Conservation (phyloP, 2,113 vertebrate genomes). For the Piprites chloris region DNA sequence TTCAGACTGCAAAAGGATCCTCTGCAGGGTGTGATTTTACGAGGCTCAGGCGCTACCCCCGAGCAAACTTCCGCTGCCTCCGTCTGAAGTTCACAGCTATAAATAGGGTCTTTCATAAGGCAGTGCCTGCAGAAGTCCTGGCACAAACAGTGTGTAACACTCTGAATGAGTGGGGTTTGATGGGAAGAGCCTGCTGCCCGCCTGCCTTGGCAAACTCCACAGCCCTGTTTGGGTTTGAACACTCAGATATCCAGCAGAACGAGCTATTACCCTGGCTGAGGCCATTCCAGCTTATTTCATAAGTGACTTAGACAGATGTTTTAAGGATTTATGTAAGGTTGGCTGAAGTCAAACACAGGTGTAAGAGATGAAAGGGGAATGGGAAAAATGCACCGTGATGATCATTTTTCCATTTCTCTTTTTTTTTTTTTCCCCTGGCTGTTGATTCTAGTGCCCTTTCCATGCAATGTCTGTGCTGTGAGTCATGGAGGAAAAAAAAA, state of each 20-base stretch:
- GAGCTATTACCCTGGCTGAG: conserved; percentile 68
- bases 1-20: not conserved
- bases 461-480: conserved; percentile 68
- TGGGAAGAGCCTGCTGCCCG: conserved; percentile 38
- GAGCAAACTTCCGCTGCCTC: not conserved
- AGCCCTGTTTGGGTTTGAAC: conserved; percentile 60
- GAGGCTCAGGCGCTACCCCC: not conserved
- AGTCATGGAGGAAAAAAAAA: conserved; percentile 25
- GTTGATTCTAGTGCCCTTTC: conserved; percentile 62
- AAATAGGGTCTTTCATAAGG: conserved; percentile 29
- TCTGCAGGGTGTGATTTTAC: not conserved
- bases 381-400: conserved; percentile 67
- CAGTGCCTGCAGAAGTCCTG: conserved; percentile 21
- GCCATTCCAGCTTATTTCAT: conserved; percentile 67
- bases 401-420: conserved; percentile 71
- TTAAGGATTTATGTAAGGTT: conserved; percentile 75
- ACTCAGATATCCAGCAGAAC: conserved; percentile 31
- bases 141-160: conserved; percentile 5
- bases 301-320: conserved; percentile 76
- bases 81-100: not conserved
- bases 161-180: conserved; percentile 47
- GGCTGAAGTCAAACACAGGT: conserved; percentile 79
- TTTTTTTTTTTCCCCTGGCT: conserved; percentile 47
- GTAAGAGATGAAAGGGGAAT: conserved; percentile 78
- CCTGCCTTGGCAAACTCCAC: conserved; percentile 50